Base-by-base conservation (phyloP, 2,113 vertebrate species). In the Syngnathoides biaculeatus region DNA sequence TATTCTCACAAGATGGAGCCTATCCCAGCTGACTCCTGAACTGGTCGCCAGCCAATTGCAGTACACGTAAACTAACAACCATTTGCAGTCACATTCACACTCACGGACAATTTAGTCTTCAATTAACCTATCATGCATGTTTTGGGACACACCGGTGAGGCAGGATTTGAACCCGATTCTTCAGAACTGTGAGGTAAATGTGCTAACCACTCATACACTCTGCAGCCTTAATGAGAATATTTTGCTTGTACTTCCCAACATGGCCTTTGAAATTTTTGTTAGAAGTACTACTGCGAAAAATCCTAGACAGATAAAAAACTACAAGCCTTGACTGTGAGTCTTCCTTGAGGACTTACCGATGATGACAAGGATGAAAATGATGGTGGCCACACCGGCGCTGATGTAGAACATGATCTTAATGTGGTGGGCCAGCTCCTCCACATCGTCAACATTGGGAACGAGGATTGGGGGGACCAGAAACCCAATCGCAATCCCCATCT, bases 391-490 rank as follows among this genome's bases (percentile, higher is more conserved):
- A 0, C 90, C 94, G 6, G 94, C 97, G 8, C 91, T 93, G 60
- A 95, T 93, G 87, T 93, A 98, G 88, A 98, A 99, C 95, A 99
- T 98, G 84, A 94, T 66, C 71, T 94, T 91, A 87, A 99, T 95
- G 82, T 96, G 91, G 72, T 93, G 64, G 7, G 93, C 91, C 82
- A 99, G 91, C 79, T 92, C 74, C 11, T 94, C 87, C 57, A 71
- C 42, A 63, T 97, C 91, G 0, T 93, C 68, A 74, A 94, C 86
- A 50, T 95, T 96, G 9, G 96, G 96, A 71, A 99, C 93, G 52
- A 99, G 86, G 71, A 99, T 77, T 26, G 97, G 97, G 45, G 97
- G 96, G 8, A 98, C 47, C 75, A 99, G 90, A 84, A 99, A 99
- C 2, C 97, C 97, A 52, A 91, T 79, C 45, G 97, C 97, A 1